These are phyloP conservation scores for Tapirus indicus DNA, from an alignment of 2,797 vertebrate genomes.

Conservation along the genomic window DNA sequence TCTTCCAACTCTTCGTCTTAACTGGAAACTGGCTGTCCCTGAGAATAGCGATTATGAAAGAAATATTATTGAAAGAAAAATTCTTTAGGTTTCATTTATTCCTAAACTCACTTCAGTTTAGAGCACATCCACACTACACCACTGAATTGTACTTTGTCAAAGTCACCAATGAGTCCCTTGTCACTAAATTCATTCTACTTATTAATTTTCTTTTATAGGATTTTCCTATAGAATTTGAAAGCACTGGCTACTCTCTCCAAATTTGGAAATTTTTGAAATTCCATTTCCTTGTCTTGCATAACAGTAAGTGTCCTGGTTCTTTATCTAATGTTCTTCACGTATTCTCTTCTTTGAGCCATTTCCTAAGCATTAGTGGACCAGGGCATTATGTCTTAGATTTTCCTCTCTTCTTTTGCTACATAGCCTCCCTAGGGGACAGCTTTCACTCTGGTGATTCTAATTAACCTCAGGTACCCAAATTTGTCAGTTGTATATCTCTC, in stretches of 20 bases:
- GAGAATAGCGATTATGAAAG: not conserved
- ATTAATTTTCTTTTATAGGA: not conserved
- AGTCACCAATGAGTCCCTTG: not conserved
- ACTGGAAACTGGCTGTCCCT: not conserved
- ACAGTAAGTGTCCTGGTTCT: not conserved
- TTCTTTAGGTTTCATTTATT: not conserved
- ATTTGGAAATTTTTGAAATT: not conserved
- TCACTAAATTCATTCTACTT: not conserved
- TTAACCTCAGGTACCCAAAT: not conserved
- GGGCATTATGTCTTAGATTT: not conserved
- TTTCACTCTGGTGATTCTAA: not conserved
- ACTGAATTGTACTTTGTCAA: not conserved
- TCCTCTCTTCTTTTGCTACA: not conserved
- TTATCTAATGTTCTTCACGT: not conserved
- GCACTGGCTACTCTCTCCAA: not conserved
- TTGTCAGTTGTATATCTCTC: not conserved
- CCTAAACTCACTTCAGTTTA: not conserved
- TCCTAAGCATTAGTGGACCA: not conserved
- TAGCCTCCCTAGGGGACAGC: not conserved
- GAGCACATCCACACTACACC: accelerated
- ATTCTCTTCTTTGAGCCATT: not conserved
- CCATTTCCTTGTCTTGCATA: not conserved
- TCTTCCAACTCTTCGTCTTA: not conserved
- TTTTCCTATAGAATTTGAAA: not conserved
- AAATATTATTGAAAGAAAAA: not conserved